These are phyloP conservation scores for Melikaiella ostensackeni DNA, from an alignment of 2,888 invertebrate species.

Conservation along the genomic window DNA sequence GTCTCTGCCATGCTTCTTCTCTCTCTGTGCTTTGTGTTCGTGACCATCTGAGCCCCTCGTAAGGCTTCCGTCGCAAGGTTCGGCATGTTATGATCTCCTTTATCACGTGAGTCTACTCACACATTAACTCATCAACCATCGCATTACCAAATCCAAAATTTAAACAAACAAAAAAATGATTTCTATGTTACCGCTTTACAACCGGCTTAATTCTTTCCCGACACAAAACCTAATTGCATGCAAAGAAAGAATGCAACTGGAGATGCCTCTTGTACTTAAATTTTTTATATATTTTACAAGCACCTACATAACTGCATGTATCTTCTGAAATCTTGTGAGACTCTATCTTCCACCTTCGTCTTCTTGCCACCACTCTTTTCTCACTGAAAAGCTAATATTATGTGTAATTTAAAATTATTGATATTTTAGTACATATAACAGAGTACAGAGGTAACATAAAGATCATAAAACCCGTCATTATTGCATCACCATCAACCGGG, in stretches of 20 bases:
- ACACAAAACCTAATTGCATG: slow-evolving; percentile 29
- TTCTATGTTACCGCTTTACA: neutral
- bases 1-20: slow-evolving; percentile 77
- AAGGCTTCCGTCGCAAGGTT: slow-evolving; percentile 72
- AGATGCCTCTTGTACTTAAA: neutral
- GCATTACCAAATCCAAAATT: neutral
- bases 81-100: slow-evolving; percentile 75
- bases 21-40: slow-evolving; percentile 78
- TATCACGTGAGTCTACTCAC: slow-evolving; percentile 76
- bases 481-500: neutral
- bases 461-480: neutral
- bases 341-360: slow-evolving; percentile 21
- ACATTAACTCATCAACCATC: slow-evolving; percentile 48
- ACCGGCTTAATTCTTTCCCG: neutral
- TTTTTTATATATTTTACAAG: slow-evolving; percentile 13
- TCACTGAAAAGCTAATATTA: neutral
- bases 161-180: neutral
- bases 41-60: slow-evolving; percentile 76
- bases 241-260: slow-evolving; percentile 9
- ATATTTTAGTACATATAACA: neutral
- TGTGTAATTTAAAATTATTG: neutral
- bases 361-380: slow-evolving; percentile 25
- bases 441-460: neutral
- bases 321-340: slow-evolving; percentile 15
- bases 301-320: slow-evolving; percentile 21